Evolutionary conservation across 1,140 invertebrate species (phyloP).

Genomic region (Trichogramma pretiosum): DNA sequence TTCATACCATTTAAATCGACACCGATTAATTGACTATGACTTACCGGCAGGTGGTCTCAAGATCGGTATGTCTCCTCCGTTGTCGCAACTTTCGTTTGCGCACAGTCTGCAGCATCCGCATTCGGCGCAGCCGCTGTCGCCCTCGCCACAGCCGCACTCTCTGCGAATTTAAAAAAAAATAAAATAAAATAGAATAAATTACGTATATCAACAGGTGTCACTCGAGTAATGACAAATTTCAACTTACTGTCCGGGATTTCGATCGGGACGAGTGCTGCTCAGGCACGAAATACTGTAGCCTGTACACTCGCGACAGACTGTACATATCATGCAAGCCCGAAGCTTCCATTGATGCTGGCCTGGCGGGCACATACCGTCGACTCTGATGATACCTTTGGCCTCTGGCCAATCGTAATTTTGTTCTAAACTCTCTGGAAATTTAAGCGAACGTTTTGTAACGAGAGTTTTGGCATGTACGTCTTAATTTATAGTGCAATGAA

Average conservation of each 20-base stretch:
- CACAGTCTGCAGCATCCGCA: slow-evolving; percentile 89
- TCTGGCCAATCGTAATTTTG: slow-evolving; percentile 51
- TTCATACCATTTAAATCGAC: no score
- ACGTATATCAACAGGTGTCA: slow-evolving; percentile 6
- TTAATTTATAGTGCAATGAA: no score
- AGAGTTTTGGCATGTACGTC: no score
- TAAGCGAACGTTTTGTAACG: no score
- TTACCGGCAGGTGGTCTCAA: no score
- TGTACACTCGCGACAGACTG: slow-evolving; percentile 86
- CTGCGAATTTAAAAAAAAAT: no score
- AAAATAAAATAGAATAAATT: slow-evolving; percentile 13
- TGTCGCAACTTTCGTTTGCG: slow-evolving; percentile 60
- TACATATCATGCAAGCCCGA: slow-evolving; percentile 82
- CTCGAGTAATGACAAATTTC: slow-evolving; percentile 1
- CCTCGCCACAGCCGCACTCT: slow-evolving; percentile 90
- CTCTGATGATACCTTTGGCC: slow-evolving; percentile 39
- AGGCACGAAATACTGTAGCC: slow-evolving; percentile 83
- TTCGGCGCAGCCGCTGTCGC: slow-evolving; percentile 84
- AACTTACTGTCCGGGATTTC: slow-evolving; percentile 80
- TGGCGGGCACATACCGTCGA: slow-evolving; percentile 51
- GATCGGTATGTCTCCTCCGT: slow-evolving; percentile 39
- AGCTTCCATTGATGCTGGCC: slow-evolving; percentile 72
- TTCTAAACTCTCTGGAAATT: slow-evolving; percentile 25
- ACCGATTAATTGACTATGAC: no score
- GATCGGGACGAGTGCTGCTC: slow-evolving; percentile 65